Evolutionary conservation across 2,113 vertebrate genomes (phyloP), one percentile per base, ranked within the genome.

Genomic region (Halcyon senegalensis): DNA sequence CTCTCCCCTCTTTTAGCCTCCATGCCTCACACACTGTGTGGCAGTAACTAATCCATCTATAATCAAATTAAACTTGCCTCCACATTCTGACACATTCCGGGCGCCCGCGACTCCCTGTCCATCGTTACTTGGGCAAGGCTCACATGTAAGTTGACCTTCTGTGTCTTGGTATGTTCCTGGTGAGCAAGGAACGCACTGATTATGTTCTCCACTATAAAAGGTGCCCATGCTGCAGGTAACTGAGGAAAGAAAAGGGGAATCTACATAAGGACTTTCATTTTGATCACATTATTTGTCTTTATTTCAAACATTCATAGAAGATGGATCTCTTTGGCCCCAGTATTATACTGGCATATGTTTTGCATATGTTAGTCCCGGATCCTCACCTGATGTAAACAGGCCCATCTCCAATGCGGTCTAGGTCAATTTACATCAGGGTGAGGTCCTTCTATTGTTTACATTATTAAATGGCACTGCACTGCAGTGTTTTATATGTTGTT

Each of bases 101-200:
- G 99, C 99, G 1, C 99, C 99, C 0, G 97, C 80, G 5, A 98
- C 94, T 63, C 99, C 98, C 56, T 98, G 98, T 76, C 98, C 98
- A 35, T 99, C 98, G 0, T 98, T 98, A 90, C 98, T 98, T 72
- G 99, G 99, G 96, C 99, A 99, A 1, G 99, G 99, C 21, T 99
- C 98, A 81, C 99, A 99, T 96, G 98, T 98, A 72, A 99, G 98
- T 59, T 99, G 99, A 9, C 99, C 99, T 58, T 98, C 98, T 1
- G 92, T 97, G 89, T 99, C 99, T 98, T 99, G 99, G 97, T 99
- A 99, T 4, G 99, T 99, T n/a, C 99, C 99, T 0, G 99, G 96
- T 0, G 98, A 94, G 93, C 99, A 99, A 3, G 98, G 98, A 25
- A 98, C 13, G 67, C 99, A 99, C 94, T 98, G 98, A 51, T 98